Evolutionary conservation across 2,888 invertebrate genomes (phyloP), one percentile per base, ranked within the genome.

Genomic region (Yponomeuta sedellus): DNA sequence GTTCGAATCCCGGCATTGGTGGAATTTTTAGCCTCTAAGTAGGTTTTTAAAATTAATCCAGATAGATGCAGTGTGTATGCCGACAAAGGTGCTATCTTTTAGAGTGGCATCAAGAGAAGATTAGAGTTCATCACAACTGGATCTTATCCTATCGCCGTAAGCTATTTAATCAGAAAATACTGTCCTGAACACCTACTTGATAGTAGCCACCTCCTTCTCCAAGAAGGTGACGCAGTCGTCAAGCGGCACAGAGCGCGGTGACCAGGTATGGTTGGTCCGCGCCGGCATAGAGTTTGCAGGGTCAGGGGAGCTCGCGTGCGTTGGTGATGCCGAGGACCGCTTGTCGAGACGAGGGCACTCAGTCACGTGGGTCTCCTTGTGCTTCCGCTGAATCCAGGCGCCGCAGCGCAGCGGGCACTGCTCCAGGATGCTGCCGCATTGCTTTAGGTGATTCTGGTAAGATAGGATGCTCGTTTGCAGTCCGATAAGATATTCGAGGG

Each of bases 381-480:
- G 92, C 67, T 93, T 93, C 70, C 96, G 88, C 68, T 94, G 93
- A 34, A 95, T 90, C 86, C 94, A 96, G 3, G 93, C 93, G 0
- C 94, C 94, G 72, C 96, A 96, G 64, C 93, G 92, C 72, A 94
- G 89, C 0, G 94, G 93, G 66, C 96, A 96, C 75, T 94, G 93
- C 75, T 95, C 94, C 72, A 96, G 79, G 11, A 96, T 94, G 68
- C 94, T 94, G 16, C 94, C 94, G 70, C 96, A 96, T 71, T 93
- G 92, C 68, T 94, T 93, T 68, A 94, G 80, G 72, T 96, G 96
- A 66, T 92, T 93, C 93, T 95, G 76, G 0, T 57, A 40, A 11
- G 16, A 6, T 16, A n/a, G 28, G 12, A 58, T 20, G 1, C 44
- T 16, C 16, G 44, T 16, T 6, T 52, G 5, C 12, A 52, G 16